Base-by-base conservation (phyloP, 2,888 invertebrate species). In the Clistopyga incitator region DNA sequence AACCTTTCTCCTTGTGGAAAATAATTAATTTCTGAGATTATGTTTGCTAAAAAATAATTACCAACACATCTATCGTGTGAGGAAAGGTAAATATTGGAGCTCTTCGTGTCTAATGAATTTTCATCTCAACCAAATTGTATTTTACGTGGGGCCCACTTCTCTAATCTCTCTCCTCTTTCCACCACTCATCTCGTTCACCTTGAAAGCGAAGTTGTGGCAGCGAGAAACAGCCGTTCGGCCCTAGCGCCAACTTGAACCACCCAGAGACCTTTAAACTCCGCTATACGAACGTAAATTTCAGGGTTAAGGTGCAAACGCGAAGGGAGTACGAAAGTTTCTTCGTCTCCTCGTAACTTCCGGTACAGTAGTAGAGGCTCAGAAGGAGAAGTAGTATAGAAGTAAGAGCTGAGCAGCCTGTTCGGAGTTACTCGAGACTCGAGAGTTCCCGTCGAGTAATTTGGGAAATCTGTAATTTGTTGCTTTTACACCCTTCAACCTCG, bases 221-320 rank as follows among this genome's bases (percentile, higher is more conserved):
- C 70, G 64, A 59, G 59, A 38, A 81, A 78, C 84, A 78, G 74
- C 81, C 81, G 81, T n/a, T 75, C 56, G 71, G 70, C 42, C 54
- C 61, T 8, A 45, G 56, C 65, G 71, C 84, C 79, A 84, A 85
- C 75, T 82, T 84, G 79, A 84, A 81, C 79, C 80, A 84, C 83
- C 85, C 77, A 82, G 84, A 84, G 86, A 86, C 85, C 85, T 85
- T 86, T 86, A 86, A 87, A 87, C 82, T 82, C 82, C 25, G 54
- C 74, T 61, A 59, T 71, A 47, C 75, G 38, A 50, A 76, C 83
- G 83, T 84, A 83, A 86, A 86, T 87, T 87, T 87, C 87, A 85
- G 86, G 87, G 87, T 87, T 87, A 87, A 87, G 87, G 87, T 87
- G 87, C 80, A 83, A 86, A 85, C 85, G 77, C 75, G 78, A 84